Conservation (phyloP, 2,113 vertebrate species). For the Nothobranchius furzeri region DNA sequence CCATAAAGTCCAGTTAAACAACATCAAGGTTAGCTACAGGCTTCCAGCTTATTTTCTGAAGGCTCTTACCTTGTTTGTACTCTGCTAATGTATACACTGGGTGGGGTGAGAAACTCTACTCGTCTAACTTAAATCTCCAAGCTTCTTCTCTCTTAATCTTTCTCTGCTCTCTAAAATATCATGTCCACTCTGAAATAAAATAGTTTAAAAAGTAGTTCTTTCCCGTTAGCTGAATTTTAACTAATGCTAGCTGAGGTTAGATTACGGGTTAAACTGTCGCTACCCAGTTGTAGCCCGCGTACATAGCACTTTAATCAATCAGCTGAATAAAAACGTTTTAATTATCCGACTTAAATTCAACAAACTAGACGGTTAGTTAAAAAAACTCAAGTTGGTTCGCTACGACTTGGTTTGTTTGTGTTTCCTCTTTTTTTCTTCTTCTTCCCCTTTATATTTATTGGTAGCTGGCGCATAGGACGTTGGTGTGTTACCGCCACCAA, state of each 20-base stretch:
- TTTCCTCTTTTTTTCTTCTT: conserved; percentile 62
- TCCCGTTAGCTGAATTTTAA: conserved; percentile 25
- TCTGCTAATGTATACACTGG: conserved; percentile 1
- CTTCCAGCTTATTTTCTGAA: background rate
- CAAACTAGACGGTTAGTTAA: background rate
- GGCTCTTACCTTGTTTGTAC: conserved; percentile 14
- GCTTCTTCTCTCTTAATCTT: background rate
- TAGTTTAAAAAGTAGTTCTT: conserved; percentile 42
- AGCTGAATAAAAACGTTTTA: background rate
- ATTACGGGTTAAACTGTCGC: conserved; percentile 3
- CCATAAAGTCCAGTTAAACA: background rate
- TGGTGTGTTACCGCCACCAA: background rate
- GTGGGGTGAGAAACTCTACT: background rate
- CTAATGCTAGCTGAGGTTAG: conserved; percentile 38
- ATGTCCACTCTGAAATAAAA: background rate
- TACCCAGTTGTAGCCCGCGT: background rate
- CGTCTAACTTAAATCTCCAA: conserved; percentile 1
- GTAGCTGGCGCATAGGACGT: background rate
- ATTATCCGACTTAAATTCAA: background rate
- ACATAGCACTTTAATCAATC: background rate
- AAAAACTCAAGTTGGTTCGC: conserved; percentile 10
- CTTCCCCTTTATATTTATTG: conserved; percentile 16
- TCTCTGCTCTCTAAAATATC: background rate
- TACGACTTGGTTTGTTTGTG: conserved; percentile 29
- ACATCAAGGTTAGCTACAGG: background rate